phyloP scores from a whole-genome alignment of 2,113 vertebrate genomes.

The Prolemur simus region DNA sequence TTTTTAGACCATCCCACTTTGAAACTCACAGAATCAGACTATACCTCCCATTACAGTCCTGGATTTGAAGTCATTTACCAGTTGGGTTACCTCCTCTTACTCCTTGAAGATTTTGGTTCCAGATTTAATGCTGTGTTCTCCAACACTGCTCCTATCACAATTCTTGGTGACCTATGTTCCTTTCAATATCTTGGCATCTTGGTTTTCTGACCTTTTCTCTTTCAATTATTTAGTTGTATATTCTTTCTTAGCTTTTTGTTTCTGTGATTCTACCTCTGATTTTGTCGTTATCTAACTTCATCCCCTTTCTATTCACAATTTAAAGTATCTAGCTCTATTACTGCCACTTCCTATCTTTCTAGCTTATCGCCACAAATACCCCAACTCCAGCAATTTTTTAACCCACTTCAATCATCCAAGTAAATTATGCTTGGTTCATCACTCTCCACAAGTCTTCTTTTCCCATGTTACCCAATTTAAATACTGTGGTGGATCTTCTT shows the following conservation, averaged over 20 bases:
- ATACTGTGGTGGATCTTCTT: not conserved
- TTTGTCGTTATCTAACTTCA: not conserved
- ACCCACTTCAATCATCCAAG: not conserved
- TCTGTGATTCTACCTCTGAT: not conserved
- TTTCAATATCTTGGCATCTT: not conserved
- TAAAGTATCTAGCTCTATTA: not conserved
- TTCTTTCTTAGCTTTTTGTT: not conserved
- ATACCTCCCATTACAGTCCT: not conserved
- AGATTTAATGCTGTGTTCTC: not conserved
- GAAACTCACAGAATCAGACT: not conserved
- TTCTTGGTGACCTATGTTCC: not conserved
- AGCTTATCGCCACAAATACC: not conserved
- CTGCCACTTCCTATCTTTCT: not conserved
- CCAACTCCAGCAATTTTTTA: not conserved
- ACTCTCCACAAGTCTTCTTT: not conserved
- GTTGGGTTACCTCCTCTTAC: not conserved
- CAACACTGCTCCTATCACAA: not conserved
- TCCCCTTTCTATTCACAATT: not conserved
- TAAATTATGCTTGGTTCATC: not conserved
- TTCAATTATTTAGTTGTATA: not conserved
- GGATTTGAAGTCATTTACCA: not conserved
- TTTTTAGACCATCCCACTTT: not conserved
- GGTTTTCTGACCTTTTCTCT: not conserved
- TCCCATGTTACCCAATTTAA: not conserved
- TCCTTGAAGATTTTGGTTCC: not conserved